phyloP scores from a whole-genome alignment of 2,113 vertebrate species.

The Ptilonorhynchus violaceus region DNA sequence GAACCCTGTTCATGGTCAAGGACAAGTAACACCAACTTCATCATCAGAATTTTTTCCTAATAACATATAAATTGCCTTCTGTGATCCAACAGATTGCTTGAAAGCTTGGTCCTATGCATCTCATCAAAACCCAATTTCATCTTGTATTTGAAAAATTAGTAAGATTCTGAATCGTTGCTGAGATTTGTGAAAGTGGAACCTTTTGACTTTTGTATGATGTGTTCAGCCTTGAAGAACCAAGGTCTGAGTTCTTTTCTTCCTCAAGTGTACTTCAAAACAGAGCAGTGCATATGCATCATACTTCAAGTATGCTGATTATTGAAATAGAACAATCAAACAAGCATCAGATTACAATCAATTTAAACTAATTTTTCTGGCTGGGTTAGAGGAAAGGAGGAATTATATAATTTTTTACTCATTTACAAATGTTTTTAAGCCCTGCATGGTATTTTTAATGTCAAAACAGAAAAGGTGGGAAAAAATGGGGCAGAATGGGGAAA shows the following conservation, averaged over 20 bases:
- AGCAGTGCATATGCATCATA: not conserved
- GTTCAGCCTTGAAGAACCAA: not conserved
- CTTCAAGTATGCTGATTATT: not conserved
- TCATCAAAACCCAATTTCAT: not conserved
- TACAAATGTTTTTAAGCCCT: not conserved
- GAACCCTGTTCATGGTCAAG: not conserved
- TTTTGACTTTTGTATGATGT: not conserved
- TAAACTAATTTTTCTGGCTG: not conserved
- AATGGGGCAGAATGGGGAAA: not conserved
- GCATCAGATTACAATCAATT: not conserved
- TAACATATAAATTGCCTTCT: not conserved
- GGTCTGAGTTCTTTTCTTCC: not conserved
- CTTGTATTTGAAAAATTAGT: not conserved
- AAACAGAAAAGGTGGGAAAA: not conserved
- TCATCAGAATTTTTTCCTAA: not conserved
- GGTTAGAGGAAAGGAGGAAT: fast-evolving
- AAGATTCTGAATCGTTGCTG: not conserved
- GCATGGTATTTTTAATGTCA: not conserved
- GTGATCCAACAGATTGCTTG: not conserved
- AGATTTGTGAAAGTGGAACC: not conserved
- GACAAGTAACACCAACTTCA: not conserved
- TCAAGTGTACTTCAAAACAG: not conserved
- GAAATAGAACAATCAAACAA: not conserved
- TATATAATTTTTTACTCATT: not conserved
- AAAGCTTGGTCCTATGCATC: not conserved